Conservation (phyloP, 2,888 invertebrate species). For the Euzetes globulus region DNA sequence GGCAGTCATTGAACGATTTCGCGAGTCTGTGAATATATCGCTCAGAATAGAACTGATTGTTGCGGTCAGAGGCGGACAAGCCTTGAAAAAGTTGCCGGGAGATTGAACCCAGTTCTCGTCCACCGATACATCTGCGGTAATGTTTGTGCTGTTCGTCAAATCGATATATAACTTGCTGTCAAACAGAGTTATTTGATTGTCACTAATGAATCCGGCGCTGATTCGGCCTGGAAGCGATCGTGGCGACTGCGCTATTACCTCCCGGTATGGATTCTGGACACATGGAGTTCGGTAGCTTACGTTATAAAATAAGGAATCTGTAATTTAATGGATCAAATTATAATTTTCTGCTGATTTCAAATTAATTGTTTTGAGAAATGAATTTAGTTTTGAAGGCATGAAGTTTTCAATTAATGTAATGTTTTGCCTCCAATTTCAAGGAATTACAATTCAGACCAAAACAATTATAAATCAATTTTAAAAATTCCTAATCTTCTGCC, state of each 20-base stretch:
- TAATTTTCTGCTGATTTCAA: background rate
- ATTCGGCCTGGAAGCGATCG: background rate
- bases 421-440: no score
- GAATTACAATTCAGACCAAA: no score
- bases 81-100: background rate
- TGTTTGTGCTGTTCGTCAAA: background rate
- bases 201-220: background rate
- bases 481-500: no score
- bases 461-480: no score
- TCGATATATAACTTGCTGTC: constrained; percentile 11
- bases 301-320: constrained; percentile 22
- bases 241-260: constrained; percentile 32
- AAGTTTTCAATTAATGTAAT: no score
- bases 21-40: background rate
- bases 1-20: background rate
- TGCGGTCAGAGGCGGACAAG: background rate
- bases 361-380: background rate
- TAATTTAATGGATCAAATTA: background rate
- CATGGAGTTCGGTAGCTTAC: constrained; percentile 31
- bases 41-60: background rate
- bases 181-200: background rate
- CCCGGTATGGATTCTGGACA: constrained; percentile 24
- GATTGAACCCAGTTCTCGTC: constrained; percentile 11
- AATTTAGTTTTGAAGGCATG: background rate
- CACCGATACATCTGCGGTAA: background rate